Evolutionary conservation across 2,113 vertebrate genomes (phyloP).

Genomic region (Anguilla rostrata): DNA sequence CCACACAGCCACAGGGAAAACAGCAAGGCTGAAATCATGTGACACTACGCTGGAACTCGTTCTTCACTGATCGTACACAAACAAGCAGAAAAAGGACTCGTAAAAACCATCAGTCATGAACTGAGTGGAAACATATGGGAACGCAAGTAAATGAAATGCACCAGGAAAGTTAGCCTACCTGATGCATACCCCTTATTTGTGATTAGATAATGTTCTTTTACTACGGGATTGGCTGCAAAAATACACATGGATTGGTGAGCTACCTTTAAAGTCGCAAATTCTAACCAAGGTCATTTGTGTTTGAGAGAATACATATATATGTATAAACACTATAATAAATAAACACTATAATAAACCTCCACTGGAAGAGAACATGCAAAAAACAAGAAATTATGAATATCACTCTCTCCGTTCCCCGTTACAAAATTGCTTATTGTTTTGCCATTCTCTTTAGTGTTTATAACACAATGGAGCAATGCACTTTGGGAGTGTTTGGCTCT

Average conservation of each 20-base stretch:
- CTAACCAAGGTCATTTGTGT: too few species aligned
- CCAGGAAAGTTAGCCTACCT: background rate
- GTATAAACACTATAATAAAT: too few species aligned
- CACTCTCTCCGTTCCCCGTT: too few species aligned
- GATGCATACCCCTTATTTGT: background rate
- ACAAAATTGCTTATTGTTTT: too few species aligned
- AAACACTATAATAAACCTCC: too few species aligned
- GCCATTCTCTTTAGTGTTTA: too few species aligned
- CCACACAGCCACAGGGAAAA: background rate
- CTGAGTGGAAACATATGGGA: conserved; percentile 10
- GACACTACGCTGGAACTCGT: background rate
- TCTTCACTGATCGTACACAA: background rate
- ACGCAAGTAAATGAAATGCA: conserved; percentile 34
- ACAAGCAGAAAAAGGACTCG: background rate
- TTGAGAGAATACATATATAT: too few species aligned
- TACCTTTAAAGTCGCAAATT: too few species aligned
- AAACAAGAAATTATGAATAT: too few species aligned
- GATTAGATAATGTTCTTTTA: conserved; percentile 34
- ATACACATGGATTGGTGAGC: conserved; percentile 1
- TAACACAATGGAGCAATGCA: too few species aligned
- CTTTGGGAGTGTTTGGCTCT: too few species aligned
- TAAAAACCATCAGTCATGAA: conserved; percentile 21
- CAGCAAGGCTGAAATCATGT: background rate
- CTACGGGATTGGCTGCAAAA: conserved; percentile 45
- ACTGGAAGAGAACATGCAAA: too few species aligned